Conservation (phyloP, 2,797 vertebrate species). For the Anguilla obscura region DNA sequence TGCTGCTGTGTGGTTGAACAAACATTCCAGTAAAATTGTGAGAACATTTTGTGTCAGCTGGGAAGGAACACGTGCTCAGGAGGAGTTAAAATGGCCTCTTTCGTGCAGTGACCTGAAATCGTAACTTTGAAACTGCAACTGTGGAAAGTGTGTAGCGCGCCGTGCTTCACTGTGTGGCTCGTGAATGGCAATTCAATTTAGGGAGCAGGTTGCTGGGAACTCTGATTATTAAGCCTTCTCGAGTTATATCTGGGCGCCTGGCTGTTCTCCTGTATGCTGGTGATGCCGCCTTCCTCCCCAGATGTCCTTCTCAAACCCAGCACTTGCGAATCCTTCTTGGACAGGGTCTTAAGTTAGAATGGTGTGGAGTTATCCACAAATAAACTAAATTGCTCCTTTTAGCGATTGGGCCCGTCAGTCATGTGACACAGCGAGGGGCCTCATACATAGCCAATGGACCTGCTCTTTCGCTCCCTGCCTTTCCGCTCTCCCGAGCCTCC, state of each 20-base stretch:
- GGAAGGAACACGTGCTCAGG: not conserved
- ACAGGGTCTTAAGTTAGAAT: slow-evolving; percentile 36
- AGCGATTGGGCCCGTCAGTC: too few relatives aligned
- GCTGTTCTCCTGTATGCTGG: slow-evolving; percentile 26
- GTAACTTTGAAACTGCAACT: not conserved
- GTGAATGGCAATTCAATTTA: slow-evolving; percentile 11
- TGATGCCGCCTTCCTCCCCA: slow-evolving; percentile 9
- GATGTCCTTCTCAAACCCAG: slow-evolving; percentile 5
- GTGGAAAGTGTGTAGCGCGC: not conserved
- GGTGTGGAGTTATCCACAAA: slow-evolving; percentile 44
- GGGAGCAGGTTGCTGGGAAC: not conserved
- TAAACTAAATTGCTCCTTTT: slow-evolving; percentile 40
- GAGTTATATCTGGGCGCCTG: slow-evolving; percentile 34
- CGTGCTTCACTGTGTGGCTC: not conserved
- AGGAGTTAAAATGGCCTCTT: not conserved
- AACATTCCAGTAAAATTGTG: too few relatives aligned
- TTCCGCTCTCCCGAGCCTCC: not conserved
- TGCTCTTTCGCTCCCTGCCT: not conserved
- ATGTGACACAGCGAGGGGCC: too few relatives aligned
- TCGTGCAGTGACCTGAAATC: not conserved
- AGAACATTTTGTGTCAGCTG: too few relatives aligned
- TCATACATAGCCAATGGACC: not conserved
- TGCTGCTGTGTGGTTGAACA: not conserved
- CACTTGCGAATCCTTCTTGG: slow-evolving; percentile 40
- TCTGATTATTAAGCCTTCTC: slow-evolving; percentile 5